A percentile compares a stretch with the other conserved stretches of the same genome.
Conservation (phyloP, 2,888 invertebrate genomes). For the Drosophila koepferae region DNA sequence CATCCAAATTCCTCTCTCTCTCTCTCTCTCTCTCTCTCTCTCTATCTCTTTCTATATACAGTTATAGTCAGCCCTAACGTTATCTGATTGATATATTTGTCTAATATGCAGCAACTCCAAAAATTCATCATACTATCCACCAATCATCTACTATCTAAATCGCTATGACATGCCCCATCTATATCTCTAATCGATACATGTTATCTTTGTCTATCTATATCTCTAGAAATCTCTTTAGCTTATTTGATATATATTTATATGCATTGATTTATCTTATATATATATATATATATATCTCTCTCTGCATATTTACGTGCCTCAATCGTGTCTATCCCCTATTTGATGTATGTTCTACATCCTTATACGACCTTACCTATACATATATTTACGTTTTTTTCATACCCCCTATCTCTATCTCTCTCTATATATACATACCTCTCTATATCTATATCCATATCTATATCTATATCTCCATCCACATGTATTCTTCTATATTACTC, state of each 20-base stretch:
- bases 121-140: neutral
- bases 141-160: neutral
- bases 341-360: neutral
- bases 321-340: neutral
- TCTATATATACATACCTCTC: neutral
- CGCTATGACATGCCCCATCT: neutral
- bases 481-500: neutral
- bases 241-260: neutral
- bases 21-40: neutral
- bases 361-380: no score
- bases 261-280: no score
- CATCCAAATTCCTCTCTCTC: neutral
- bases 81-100: neutral
- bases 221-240: neutral
- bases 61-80: neutral
- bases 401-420: neutral
- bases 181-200: neutral
- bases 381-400: neutral
- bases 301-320: no score
- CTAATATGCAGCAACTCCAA: neutral
- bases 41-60: neutral
- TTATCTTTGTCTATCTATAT: neutral
- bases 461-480: no score
- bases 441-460: neutral
- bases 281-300: no score